Evolutionary conservation across 1,140 invertebrate genomes (phyloP).

Genomic region (Apolygus lucorum): DNA sequence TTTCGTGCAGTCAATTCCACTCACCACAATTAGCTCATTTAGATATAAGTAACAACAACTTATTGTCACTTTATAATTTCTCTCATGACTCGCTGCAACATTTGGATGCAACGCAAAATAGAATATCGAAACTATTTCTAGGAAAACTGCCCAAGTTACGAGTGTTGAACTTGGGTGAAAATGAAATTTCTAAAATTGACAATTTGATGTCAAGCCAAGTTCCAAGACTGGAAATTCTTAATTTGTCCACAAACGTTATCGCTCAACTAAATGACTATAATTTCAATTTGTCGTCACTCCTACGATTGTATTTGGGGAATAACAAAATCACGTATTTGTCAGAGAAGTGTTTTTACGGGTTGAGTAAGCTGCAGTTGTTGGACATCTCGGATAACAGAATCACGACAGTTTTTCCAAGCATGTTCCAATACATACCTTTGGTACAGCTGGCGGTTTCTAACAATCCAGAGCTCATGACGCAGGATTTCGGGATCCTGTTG

Average conservation of each 20-base stretch:
- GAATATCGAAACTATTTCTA: constrained; percentile 10
- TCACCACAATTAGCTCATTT: constrained; percentile 16
- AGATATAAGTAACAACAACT: constrained; percentile 19
- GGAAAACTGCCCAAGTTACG: constrained; percentile 17
- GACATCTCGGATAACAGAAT: constrained; percentile 42
- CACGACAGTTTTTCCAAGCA: constrained; percentile 42
- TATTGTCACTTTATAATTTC: constrained; percentile 21
- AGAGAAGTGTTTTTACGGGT: constrained; percentile 46
- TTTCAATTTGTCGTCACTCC: constrained; percentile 43
- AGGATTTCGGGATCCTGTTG: constrained; percentile 32
- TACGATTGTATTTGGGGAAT: constrained; percentile 51
- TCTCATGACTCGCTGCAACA: constrained; percentile 6
- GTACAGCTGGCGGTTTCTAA: constrained; percentile 53
- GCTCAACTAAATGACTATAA: constrained; percentile 41
- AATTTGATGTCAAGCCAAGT: neutral
- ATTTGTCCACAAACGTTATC: constrained; percentile 46
- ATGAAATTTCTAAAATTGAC: constrained; percentile 12
- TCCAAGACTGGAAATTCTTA: constrained; percentile 30
- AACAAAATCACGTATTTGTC: constrained; percentile 53
- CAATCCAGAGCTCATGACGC: constrained; percentile 30
- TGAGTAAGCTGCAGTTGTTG: constrained; percentile 52
- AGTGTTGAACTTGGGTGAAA: constrained; percentile 21
- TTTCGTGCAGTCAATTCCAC: constrained; percentile 12
- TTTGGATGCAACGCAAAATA: constrained; percentile 23
- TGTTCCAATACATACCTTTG: constrained; percentile 46